Evolutionary conservation across 1,140 invertebrate species (phyloP).

Genomic region (Saccostrea echinata): DNA sequence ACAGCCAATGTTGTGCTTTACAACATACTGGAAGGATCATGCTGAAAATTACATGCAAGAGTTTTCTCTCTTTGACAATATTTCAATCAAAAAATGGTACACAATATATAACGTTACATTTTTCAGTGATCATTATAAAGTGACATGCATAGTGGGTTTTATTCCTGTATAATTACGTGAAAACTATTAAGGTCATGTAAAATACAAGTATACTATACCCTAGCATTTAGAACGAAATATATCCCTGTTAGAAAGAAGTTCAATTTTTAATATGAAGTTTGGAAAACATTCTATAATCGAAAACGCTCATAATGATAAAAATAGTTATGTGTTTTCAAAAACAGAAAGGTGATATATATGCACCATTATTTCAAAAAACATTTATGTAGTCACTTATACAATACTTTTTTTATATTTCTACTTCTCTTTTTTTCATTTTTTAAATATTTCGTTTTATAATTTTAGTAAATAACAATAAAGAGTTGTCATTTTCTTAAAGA

Average conservation of each 20-base stretch:
- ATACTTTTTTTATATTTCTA: no score
- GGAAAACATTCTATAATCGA: background rate
- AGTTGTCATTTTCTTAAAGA: no score
- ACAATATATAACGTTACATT: background rate
- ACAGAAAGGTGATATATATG: no score
- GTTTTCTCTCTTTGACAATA: background rate
- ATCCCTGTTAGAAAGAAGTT: background rate
- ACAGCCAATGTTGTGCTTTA: background rate
- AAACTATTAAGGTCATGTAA: background rate
- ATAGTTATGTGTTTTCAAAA: background rate
- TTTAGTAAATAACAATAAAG: no score
- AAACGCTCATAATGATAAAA: no score
- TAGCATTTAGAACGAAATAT: background rate
- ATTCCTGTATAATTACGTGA: background rate
- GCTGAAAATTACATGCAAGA: constrained; percentile 20
- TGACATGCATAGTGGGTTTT: constrained; percentile 2
- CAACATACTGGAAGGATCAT: background rate
- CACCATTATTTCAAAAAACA: no score
- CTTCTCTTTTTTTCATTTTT: no score
- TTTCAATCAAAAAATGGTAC: background rate
- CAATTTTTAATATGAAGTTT: background rate
- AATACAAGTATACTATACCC: background rate
- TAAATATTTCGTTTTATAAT: no score
- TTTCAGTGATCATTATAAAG: background rate
- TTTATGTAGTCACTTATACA: no score